Conservation (phyloP, 2,113 vertebrate species). For the Ptilorrhoa leucosticta region DNA sequence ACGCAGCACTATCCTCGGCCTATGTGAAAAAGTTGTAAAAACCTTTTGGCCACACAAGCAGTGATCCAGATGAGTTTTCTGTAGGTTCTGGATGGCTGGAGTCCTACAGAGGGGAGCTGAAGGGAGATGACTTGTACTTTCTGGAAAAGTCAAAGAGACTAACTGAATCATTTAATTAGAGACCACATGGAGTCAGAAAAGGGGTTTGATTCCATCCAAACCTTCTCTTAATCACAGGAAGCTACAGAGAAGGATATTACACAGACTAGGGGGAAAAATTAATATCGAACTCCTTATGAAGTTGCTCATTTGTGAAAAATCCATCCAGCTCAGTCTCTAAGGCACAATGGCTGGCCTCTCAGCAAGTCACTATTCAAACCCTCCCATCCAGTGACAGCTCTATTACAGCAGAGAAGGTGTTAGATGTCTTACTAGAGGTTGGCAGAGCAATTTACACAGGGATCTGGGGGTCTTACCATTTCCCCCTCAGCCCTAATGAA, state of each 20-base stretch:
- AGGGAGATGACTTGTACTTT: not conserved
- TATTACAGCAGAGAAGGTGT: not conserved
- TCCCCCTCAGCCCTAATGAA: not conserved
- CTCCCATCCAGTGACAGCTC: not conserved
- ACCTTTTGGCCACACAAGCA: not conserved
- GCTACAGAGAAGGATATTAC: not conserved
- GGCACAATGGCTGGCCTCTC: slow-evolving; percentile 9
- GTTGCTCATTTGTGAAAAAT: slow-evolving; percentile 6
- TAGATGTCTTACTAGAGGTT: not conserved
- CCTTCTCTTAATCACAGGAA: not conserved
- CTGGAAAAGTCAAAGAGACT: not conserved
- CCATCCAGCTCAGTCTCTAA: not conserved
- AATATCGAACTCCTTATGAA: not conserved
- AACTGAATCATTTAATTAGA: slow-evolving; percentile 14
- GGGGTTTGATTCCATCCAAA: not conserved
- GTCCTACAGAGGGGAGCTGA: not conserved
- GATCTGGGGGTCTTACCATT: not conserved
- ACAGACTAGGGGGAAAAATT: not conserved
- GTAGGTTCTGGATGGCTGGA: not conserved
- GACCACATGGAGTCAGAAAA: not conserved
- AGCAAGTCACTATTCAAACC: slow-evolving; percentile 6
- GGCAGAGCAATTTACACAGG: not conserved
- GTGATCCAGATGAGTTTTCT: not conserved
- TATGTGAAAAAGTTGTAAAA: not conserved
- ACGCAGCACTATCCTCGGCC: not conserved